Percentiles rank a stretch among this genome's conserved stretches.
These are phyloP conservation scores for Diacarnus erythraeanus DNA, from an alignment of 37 sponge, comb jelly and placozoan species.

Conservation along the genomic window DNA sequence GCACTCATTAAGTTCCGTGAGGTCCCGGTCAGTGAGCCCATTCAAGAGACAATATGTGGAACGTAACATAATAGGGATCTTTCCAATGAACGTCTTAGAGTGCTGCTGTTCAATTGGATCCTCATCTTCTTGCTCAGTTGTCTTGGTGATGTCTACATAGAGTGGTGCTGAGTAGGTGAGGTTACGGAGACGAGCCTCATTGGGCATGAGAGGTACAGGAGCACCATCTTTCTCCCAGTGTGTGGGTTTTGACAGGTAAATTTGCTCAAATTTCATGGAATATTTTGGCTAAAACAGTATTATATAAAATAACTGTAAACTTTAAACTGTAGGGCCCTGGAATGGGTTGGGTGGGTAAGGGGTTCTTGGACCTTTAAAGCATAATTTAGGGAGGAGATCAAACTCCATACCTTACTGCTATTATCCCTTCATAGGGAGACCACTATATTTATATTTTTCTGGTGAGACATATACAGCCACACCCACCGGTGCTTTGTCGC, in stretches of 20 bases:
- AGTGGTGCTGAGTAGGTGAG: conserved; percentile 98
- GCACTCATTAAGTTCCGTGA: conserved; percentile 98
- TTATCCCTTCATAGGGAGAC: neutral
- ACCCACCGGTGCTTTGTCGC: conserved; percentile 57
- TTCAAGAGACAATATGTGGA: conserved; percentile 97
- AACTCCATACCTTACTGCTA: too few species aligned
- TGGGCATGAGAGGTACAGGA: conserved; percentile 94
- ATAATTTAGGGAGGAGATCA: too few species aligned
- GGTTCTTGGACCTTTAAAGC: too few species aligned
- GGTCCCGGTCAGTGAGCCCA: conserved; percentile 92
- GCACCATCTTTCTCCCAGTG: conserved; percentile 99
- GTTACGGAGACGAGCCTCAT: conserved; percentile 97
- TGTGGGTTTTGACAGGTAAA: conserved; percentile 98
- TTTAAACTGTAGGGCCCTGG: too few species aligned
- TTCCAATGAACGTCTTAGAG: conserved; percentile 95
- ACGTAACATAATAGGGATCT: conserved; percentile 98
- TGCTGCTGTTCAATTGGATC: conserved; percentile 66
- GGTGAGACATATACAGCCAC: neutral
- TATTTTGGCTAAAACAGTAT: conserved; percentile 76
- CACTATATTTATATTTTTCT: conserved; percentile 6
- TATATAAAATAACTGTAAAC: too few species aligned
- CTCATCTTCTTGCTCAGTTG: conserved; percentile 66
- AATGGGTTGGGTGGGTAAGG: too few species aligned
- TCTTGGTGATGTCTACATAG: conserved; percentile 97
- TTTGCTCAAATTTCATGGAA: conserved; percentile 99